Evolutionary conservation across 1,140 invertebrate genomes (phyloP).

Genomic region (Hylaeus anthracinus): DNA sequence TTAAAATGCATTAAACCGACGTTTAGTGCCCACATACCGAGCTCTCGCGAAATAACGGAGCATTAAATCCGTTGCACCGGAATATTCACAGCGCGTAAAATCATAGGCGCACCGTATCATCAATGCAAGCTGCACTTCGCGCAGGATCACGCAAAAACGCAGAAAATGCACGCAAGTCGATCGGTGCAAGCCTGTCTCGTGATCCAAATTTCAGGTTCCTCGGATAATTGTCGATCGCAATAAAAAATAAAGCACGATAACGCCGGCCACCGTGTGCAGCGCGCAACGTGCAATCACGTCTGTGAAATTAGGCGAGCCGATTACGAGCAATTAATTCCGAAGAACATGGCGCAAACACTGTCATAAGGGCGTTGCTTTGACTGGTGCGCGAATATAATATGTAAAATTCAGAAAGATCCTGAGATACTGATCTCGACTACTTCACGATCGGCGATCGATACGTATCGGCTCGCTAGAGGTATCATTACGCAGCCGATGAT

Average conservation of each 20-base stretch:
- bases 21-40: too few relatives aligned
- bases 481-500: constrained; percentile 21
- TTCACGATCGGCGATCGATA: constrained; percentile 9
- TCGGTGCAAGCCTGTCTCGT: too few relatives aligned
- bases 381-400: constrained; percentile 43
- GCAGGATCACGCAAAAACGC: neutral
- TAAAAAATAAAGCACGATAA: constrained; percentile 25
- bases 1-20: too few relatives aligned
- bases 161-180: neutral
- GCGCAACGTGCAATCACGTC: constrained; percentile 13
- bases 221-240: neutral
- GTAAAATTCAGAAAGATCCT: constrained; percentile 32
- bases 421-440: neutral
- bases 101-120: constrained; percentile 34
- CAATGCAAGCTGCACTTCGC: constrained; percentile 8
- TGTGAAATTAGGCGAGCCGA: constrained; percentile 52
- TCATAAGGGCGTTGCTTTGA: neutral
- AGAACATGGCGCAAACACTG: constrained; percentile 28
- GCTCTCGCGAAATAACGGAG: neutral
- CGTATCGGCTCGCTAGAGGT: constrained; percentile 3
- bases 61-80: neutral
- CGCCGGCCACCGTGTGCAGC: neutral
- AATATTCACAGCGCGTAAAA: constrained; percentile 9
- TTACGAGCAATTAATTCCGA: constrained; percentile 49
- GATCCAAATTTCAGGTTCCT: constrained; percentile 29